Evolutionary conservation across 2,113 vertebrate species (phyloP), one percentile per base, ranked within the genome.

Genomic region (Psephotus haematonotus): DNA sequence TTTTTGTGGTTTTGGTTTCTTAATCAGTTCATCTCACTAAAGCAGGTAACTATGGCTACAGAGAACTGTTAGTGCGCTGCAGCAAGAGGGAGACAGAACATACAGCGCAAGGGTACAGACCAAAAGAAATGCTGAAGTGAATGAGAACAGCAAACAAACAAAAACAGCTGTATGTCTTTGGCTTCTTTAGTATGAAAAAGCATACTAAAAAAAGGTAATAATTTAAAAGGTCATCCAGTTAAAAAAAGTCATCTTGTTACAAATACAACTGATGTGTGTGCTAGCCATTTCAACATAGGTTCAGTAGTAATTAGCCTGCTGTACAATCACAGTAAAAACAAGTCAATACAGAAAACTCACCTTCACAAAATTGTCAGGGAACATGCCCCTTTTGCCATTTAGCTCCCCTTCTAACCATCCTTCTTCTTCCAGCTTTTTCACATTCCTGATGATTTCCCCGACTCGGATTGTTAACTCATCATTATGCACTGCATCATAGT

Each of bases 331-430:
- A 77, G 55, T 62, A 67, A 63, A 82, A 57, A 9, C 70, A 88
- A 52, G 57, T 24, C 79, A 95, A 68, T 12, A 35, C n/a, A 92
- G 47, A 91, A 65, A 71, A 91, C 95, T 98, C 96, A 99, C 99
- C 99, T 99, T 99, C 44, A 99, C 99, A 97, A 99, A 99, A 97
- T 99, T 99, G 97, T 99, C 99, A 16, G 99, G 99, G 91, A 99
- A 99, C 94, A 99, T 98, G 46, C 99, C 99, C 83, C 98, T 98
- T 82, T 82, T 99, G 74, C 99, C 99, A 35, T 99, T 98, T 47
- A 99, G 97, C 33, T 99, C 99, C 50, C 99, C 99, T 96, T 99
- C 99, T 95, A 99, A 97, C 99, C 99, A 99, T 96, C 99, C 99
- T 71, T 99, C 99, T 94, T 99, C 99, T 86, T 99, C 98, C 14